Evolutionary conservation across 2,888 invertebrate species (phyloP), one percentile per base, ranked within the genome.

Genomic region (Hemistola chrysoprasaria): DNA sequence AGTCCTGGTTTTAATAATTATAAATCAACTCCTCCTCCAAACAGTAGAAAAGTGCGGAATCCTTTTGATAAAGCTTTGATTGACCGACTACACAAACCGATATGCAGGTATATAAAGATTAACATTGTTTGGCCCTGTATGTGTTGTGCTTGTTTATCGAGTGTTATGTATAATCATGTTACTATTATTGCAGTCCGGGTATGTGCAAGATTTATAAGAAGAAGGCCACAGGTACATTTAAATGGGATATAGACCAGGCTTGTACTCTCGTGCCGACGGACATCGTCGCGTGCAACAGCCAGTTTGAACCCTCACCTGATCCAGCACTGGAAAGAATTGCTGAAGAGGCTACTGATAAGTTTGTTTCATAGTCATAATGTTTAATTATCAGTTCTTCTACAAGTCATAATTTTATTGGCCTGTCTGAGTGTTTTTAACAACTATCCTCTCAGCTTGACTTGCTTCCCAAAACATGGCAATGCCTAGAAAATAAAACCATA

Each of bases 241-340:
- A 73, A 22, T 94, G 94, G 94, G 92, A 92, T 30, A 93, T 94
- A 45, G 93, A 94, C 45, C 93, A 94, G 62, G 84, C 92, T 6
- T 93, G 93, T 37, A 82, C 78, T n/a, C 76, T 94, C 40, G 90
- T 91, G 31, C 94, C 94, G 10, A 92, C 91, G 1, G 92, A 92
- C 53, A 93, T 94, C 40, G 93, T 93, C 48, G 93, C 86, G 33
- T 91, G 92, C 33, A 80, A 90, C 35, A 91, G 92, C 54, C 92
- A 93, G 59, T 91, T 91, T 59, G 91, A 90, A 55, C 87, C 92
- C 0, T 83, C 90, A 0, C 90, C 91, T 9, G 94, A 94, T 67
- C 91, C 93, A 5, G 90, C 89, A 20, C 67, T 91, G 8, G 94
- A 94, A 65, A 87, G 84, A 37, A 84, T 91, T 30, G 92, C 92